Base-by-base conservation (phyloP, 2,888 invertebrate species). In the Erynnis tages region DNA sequence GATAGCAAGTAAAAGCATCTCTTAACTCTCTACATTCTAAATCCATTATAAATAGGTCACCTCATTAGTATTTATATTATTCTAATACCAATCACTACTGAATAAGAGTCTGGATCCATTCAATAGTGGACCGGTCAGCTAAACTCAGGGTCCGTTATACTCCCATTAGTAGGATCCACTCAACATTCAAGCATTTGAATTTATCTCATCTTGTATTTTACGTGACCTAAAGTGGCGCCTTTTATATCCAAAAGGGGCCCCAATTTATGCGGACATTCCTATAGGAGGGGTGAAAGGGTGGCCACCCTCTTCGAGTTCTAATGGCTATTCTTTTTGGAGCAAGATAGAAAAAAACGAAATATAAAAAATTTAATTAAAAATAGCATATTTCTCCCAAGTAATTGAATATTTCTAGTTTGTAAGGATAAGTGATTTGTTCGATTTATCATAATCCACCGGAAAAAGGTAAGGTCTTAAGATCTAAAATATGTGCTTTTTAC, bases 201-300 rank as follows among this genome's bases (percentile, higher is more conserved):
- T 50, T 52, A 44, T 52, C 50, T 16, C 29, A 34, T 43, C 50
- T 52, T 56, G 49, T 56, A 56, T 55, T 55, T 55, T 55, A 55
- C 55, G 57, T 58, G 54, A 54, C 55, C 41, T 50, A 50, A 32
- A 50, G 43, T 19, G 17, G 17, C 11, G 41, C 25, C 46, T 49
- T 46, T 41, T 49, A 49, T 49, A 49, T 49, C 48, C 48, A 49
- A 49, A 49, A 23, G 48, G 32, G 40, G 40, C 48, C 40, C 25
- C 32, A 49, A 49, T 49, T 49, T 49, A 40, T 32, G 48, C 40
- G 40, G 40, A 48, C 48, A 23, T 29, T 48, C 38, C 48, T 48
- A 38, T 16, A 19, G 17, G 21, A 21, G 38, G 48, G 30, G 30
- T 16, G 2, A 25, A 23, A 23, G 48, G 7, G 48, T 30, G 17